Evolutionary conservation across 2,797 vertebrate species (phyloP).

Genomic region (Nyctalus aviator): DNA sequence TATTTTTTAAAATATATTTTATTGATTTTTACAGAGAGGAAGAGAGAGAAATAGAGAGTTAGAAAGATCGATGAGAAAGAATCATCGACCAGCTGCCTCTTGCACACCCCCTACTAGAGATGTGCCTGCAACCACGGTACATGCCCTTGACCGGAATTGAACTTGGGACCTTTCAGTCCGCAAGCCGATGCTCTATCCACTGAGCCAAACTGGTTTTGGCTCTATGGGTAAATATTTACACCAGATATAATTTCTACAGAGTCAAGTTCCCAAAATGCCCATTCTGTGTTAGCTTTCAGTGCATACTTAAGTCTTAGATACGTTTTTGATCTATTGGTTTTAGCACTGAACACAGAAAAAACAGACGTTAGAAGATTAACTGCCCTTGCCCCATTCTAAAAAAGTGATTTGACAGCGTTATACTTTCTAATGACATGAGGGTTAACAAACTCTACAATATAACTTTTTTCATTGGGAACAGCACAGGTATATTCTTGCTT

Average conservation of each 20-base stretch:
- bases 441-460: not conserved
- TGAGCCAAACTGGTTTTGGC: not conserved
- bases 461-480: not conserved
- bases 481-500: slow-evolving; percentile 57
- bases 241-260: slow-evolving; percentile 68
- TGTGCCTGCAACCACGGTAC: too few species aligned
- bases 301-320: slow-evolving; percentile 69
- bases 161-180: too few species aligned
- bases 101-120: too few species aligned
- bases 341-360: slow-evolving; percentile 74
- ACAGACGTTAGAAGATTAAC: slow-evolving; percentile 75
- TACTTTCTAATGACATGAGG: not conserved
- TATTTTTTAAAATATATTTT: slow-evolving; percentile 25
- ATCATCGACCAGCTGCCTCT: too few species aligned
- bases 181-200: too few species aligned
- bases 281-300: slow-evolving; percentile 70
- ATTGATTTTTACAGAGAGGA: too few species aligned
- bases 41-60: too few species aligned
- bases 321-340: slow-evolving; percentile 77
- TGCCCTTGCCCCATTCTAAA: slow-evolving; percentile 21
- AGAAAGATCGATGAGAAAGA: too few species aligned
- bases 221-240: slow-evolving; percentile 81
- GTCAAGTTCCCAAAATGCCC: slow-evolving; percentile 71
- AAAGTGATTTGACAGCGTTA: not conserved
- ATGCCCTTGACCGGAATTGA: too few species aligned